phyloP scores from a whole-genome alignment of 2,888 invertebrate genomes.

The Cacoxenus indagator region DNA sequence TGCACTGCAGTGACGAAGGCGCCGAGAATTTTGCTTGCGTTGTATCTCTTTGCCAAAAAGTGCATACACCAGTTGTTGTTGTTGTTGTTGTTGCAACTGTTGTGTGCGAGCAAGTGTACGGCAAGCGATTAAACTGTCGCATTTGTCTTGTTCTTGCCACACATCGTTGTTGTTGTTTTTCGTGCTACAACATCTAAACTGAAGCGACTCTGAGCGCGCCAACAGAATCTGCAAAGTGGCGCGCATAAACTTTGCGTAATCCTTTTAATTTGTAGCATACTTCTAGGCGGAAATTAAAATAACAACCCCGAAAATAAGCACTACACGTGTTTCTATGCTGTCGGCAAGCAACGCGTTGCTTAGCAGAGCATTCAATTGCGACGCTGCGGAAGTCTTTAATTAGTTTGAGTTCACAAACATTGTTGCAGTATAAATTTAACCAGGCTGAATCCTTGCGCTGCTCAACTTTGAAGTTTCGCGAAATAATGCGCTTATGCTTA shows the following conservation, averaged over 20 bases:
- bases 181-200: not conserved
- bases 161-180: constrained; percentile 39
- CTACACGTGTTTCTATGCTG: constrained; percentile 1
- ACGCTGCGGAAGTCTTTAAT: constrained; percentile 1
- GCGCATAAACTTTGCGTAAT: constrained; percentile 61
- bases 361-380: not conserved
- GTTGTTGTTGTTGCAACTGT: constrained; percentile 54
- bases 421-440: not conserved
- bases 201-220: not conserved
- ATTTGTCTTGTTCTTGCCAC: constrained; percentile 57
- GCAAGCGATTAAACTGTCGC: constrained; percentile 64
- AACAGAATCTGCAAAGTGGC: constrained; percentile 4
- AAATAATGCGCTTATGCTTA: not conserved
- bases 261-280: constrained; percentile 63
- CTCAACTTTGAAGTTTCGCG: not conserved
- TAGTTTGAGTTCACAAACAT: constrained; percentile 9
- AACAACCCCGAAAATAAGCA: constrained; percentile 44
- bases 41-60: constrained; percentile 26
- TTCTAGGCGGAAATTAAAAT: constrained; percentile 65
- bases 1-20: constrained; percentile 18
- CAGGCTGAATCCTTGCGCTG: not conserved
- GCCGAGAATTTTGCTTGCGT: constrained; percentile 1
- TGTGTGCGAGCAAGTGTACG: constrained; percentile 29
- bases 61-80: constrained; percentile 38
- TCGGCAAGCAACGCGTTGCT: constrained; percentile 10